Evolutionary conservation across 2,797 vertebrate genomes (phyloP).

Genomic region (Lates japonicus): DNA sequence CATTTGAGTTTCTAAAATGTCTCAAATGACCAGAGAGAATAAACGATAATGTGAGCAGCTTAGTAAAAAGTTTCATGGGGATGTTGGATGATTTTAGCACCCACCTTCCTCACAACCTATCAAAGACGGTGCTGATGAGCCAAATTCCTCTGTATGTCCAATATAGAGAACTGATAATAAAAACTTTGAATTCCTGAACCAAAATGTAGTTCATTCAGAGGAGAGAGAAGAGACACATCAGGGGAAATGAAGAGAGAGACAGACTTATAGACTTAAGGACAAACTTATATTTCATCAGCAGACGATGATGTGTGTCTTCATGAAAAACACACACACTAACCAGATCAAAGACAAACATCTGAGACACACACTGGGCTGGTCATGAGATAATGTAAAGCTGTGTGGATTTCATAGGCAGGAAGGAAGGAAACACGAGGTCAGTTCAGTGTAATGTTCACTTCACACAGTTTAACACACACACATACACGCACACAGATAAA

Average conservation of each 20-base stretch:
- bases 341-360: slow-evolving; percentile 30
- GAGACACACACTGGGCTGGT: slow-evolving; percentile 33
- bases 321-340: slow-evolving; percentile 25
- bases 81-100: neutral
- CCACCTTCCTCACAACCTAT: neutral
- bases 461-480: slow-evolving; percentile 27
- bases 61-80: neutral
- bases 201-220: too few species aligned
- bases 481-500: too few species aligned
- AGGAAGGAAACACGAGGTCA: slow-evolving; percentile 18
- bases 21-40: neutral
- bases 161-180: neutral
- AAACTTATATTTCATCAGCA: slow-evolving; percentile 41
- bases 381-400: slow-evolving; percentile 34
- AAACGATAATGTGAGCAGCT: too few species aligned
- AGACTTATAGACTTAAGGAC: neutral
- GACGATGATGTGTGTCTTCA: slow-evolving; percentile 12
- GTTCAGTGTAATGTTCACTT: slow-evolving; percentile 33
- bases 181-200: slow-evolving; percentile 3
- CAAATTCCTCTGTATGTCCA: slow-evolving; percentile 5
- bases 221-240: neutral
- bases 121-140: slow-evolving; percentile 19
- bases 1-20: neutral
- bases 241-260: slow-evolving; percentile 19
- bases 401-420: slow-evolving; percentile 42